phyloP scores from a whole-genome alignment of 1,140 invertebrate genomes.

The Vanessa tameamea region DNA sequence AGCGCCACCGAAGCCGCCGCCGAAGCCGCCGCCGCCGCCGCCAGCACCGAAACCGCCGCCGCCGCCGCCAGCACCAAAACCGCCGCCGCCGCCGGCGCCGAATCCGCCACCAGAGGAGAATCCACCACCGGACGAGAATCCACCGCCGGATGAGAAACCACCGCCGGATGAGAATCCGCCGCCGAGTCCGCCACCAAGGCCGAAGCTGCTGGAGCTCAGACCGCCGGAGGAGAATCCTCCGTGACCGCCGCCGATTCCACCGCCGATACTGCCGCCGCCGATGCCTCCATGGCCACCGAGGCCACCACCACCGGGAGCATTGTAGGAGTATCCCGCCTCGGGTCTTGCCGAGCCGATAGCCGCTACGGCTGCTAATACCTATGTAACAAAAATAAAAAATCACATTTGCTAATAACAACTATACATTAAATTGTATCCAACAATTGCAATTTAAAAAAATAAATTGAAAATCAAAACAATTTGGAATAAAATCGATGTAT shows the following conservation, averaged over 20 bases:
- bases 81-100: conserved; percentile 40
- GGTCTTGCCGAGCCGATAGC: conserved; percentile 82
- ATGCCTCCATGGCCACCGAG: conserved; percentile 60
- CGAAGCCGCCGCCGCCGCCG: conserved; percentile 48
- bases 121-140: conserved; percentile 36
- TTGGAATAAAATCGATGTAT: background rate
- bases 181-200: conserved; percentile 51
- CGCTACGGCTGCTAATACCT: conserved; percentile 82
- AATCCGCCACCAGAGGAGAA: conserved; percentile 43
- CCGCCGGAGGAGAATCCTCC: conserved; percentile 55
- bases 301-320: conserved; percentile 78
- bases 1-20: conserved; percentile 76
- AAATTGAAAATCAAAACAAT: background rate
- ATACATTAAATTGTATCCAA: no score
- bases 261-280: conserved; percentile 58
- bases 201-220: conserved; percentile 55
- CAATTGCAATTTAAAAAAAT: background rate
- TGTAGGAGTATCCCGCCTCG: conserved; percentile 83
- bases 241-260: conserved; percentile 46
- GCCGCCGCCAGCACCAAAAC: conserved; percentile 38
- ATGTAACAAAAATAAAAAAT: conserved; percentile 47
- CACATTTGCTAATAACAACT: conserved; percentile 11
- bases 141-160: conserved; percentile 48
- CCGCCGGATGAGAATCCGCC: conserved; percentile 41
- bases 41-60: conserved; percentile 33